A percentile compares a stretch with the other conserved stretches of the same genome.
Evolutionary conservation across 2,797 vertebrate genomes (phyloP).

Genomic region (Anguilla marmorata): DNA sequence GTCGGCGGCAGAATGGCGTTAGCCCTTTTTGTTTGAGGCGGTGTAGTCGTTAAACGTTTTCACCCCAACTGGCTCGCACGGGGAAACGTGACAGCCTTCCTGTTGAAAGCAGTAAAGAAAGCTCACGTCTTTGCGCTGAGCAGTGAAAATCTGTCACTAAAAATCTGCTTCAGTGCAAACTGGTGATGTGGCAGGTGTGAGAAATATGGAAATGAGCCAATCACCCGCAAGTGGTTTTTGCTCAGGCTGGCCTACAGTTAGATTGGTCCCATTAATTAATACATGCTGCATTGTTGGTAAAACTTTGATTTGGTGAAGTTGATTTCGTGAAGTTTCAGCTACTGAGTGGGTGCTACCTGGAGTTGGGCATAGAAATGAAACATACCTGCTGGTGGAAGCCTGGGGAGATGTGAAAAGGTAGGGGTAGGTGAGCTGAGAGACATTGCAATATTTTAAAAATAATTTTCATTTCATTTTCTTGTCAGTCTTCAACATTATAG

Average conservation of each 20-base stretch:
- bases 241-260: neutral
- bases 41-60: neutral
- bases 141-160: neutral
- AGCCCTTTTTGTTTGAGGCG: neutral
- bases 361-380: neutral
- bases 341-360: neutral
- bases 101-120: neutral
- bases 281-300: neutral
- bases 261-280: neutral
- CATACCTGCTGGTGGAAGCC: neutral
- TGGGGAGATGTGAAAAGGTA: neutral
- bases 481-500: neutral
- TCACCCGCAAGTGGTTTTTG: neutral
- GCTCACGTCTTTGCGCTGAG: neutral
- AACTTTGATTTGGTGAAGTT: neutral
- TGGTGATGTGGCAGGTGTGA: neutral
- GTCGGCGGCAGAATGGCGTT: neutral
- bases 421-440: neutral
- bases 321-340: neutral
- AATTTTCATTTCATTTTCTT: neutral
- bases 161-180: neutral
- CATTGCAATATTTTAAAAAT: neutral
- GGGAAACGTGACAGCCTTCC: neutral
- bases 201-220: neutral
- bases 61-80: neutral